Conservation (phyloP, 2,888 invertebrate genomes). For the Idaea dimidiata region DNA sequence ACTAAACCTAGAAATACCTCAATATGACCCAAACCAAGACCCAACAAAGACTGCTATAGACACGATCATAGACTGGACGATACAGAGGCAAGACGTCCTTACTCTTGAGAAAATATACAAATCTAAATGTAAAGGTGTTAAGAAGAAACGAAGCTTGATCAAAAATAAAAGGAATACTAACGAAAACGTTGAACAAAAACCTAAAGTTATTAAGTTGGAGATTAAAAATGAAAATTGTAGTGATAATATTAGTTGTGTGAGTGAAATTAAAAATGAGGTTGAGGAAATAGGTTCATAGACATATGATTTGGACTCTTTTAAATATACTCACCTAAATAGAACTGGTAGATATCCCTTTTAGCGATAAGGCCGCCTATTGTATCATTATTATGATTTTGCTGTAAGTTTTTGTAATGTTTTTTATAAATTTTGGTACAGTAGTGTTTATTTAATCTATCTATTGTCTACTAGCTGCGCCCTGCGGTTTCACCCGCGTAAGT, state of each 20-base stretch:
- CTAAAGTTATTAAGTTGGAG: constrained; percentile 59
- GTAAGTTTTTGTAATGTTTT: too few species aligned
- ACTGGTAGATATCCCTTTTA: too few species aligned
- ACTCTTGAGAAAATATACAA: constrained; percentile 82
- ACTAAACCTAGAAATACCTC: constrained; percentile 86
- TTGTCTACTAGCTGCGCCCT: too few species aligned
- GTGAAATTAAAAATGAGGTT: constrained; percentile 25
- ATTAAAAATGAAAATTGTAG: constrained; percentile 39
- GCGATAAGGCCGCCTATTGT: too few species aligned
- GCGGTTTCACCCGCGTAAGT: too few species aligned
- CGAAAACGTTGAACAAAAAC: constrained; percentile 41
- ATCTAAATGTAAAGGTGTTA: constrained; percentile 70
- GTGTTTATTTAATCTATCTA: too few species aligned
- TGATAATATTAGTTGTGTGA: not conserved
- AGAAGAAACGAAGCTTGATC: constrained; percentile 63
- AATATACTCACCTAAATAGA: too few species aligned
- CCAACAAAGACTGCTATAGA: constrained; percentile 81
- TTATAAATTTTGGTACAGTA: too few species aligned
- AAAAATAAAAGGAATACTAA: constrained; percentile 54
- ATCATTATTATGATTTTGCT: too few species aligned
- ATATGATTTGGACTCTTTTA: too few species aligned
- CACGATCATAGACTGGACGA: constrained; percentile 86
- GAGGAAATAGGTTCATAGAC: not conserved
- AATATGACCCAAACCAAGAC: constrained; percentile 84
- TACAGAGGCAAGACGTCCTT: constrained; percentile 81